Percentiles rank a stretch among this genome's conserved stretches.
These are phyloP conservation scores for Neuroterus valhalla DNA, from an alignment of 1,140 invertebrate genomes.

Conservation along the genomic window DNA sequence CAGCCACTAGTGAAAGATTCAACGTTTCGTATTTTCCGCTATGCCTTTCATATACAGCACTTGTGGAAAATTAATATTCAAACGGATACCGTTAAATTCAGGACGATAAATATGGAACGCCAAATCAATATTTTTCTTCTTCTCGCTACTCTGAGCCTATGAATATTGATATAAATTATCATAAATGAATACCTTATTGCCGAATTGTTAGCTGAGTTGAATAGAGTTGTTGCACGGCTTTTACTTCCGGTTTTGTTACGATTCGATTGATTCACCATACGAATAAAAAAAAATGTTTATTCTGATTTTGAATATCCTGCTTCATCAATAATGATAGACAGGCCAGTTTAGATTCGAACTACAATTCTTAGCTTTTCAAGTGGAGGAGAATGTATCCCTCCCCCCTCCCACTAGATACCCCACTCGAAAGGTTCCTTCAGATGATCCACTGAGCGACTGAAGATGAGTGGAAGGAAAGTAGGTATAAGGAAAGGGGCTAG, in stretches of 20 bases:
- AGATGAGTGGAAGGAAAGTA: too few relatives aligned
- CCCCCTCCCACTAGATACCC: too few relatives aligned
- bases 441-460: too few relatives aligned
- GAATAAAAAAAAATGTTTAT: constrained; percentile 3
- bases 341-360: too few relatives aligned
- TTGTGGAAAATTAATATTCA: constrained; percentile 20
- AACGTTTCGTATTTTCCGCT: neutral
- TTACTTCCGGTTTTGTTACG: neutral
- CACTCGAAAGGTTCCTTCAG: too few relatives aligned
- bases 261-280: constrained; percentile 6
- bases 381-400: too few relatives aligned
- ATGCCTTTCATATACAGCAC: neutral
- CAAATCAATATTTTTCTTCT: constrained; percentile 12
- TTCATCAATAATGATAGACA: too few relatives aligned
- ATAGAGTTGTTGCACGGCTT: neutral
- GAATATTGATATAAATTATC: constrained; percentile 28
- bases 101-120: neutral
- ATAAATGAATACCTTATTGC: constrained; percentile 16
- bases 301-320: too few relatives aligned
- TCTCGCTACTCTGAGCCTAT: neutral
- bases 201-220: neutral
- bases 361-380: too few relatives aligned
- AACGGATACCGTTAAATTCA: neutral
- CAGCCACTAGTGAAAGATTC: neutral
- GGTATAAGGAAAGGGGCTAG: too few relatives aligned